These are phyloP conservation scores for Drosophila ezoana DNA, from an alignment of 2,888 invertebrate genomes.

Conservation along the genomic window DNA sequence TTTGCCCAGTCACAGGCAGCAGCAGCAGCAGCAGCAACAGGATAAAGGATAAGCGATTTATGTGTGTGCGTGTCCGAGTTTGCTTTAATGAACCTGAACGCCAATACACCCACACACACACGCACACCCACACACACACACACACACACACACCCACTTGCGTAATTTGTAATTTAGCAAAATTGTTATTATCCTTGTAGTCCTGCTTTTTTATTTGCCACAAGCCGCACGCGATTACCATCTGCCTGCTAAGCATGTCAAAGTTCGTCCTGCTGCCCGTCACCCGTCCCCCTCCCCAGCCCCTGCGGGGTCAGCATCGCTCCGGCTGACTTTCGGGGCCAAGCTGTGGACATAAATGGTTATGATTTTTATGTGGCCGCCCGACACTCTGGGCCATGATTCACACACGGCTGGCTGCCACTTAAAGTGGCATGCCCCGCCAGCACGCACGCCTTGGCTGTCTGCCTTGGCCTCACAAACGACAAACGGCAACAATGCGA, in stretches of 20 bases:
- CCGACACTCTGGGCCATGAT: constrained; percentile 67
- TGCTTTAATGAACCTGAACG: constrained; percentile 69
- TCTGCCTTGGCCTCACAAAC: constrained; percentile 9
- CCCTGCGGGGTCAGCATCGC: constrained; percentile 3
- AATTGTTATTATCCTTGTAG: constrained; percentile 75
- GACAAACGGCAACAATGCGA: constrained; percentile 56
- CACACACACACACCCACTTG: constrained; percentile 12
- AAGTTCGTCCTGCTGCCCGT: constrained; percentile 6
- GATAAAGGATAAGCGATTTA: constrained; percentile 78
- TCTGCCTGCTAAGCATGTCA: constrained; percentile 37
- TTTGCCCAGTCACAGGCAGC: constrained; percentile 41
- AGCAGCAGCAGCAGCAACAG: constrained; percentile 60
- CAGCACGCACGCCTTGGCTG: background rate
- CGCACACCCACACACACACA: constrained; percentile 7
- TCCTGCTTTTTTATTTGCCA: constrained; percentile 65
- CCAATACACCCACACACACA: constrained; percentile 12
- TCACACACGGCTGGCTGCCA: constrained; percentile 46
- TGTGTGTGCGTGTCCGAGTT: constrained; percentile 67
- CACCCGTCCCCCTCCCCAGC: background rate
- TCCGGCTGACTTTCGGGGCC: constrained; percentile 30
- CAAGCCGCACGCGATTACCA: constrained; percentile 51
- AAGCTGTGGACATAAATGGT: constrained; percentile 63
- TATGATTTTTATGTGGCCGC: constrained; percentile 74
- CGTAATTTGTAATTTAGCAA: constrained; percentile 75
- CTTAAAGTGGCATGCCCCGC: constrained; percentile 20